Evolutionary conservation across 2,113 vertebrate species (phyloP), one percentile per base, ranked within the genome.

Genomic region (Alosa alosa): DNA sequence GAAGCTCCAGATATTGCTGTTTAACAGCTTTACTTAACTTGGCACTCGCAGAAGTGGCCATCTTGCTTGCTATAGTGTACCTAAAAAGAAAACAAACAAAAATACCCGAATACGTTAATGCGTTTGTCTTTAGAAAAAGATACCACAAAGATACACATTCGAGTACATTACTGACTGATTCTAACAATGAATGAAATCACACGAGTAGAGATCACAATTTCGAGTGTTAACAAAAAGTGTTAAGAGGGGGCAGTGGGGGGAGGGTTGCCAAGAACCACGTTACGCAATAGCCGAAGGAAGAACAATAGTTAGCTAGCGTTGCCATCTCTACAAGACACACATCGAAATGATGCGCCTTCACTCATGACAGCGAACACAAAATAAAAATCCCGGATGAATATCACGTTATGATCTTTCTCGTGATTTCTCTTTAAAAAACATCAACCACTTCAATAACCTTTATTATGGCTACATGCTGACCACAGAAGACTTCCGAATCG

Each of bases 21-120:
- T 97, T 99, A 85, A 99, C 95, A 89, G 93, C 92, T 94, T 99
- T 99, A 93, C 95, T 97, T 90, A 99, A 91, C 25, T 95, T 95
- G 47, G 97, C 95, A 87, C 98, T 99, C 0, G 94, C 92, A 0
- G 98, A 98, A 85, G 96, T 97, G 93, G 97, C 95, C 97, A 99
- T 99, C 92, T 90, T 93, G 94, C 88, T 92, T 81, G 82, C 86
- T 90, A 92, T 90, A 85, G 91, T 57, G 89, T 86, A 91, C 91
- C 95, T 96, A 86, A 68, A 55, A 31, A 39, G 86, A 68, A 52
- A 31, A 39, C n/a, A 31, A 72, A 10, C 3, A 39, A 78, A 78
- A 17, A 39, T 78, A 15, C n/a, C 41, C 41, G 1, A 15, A 78
- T 17, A 7, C 25, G 39, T 1, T 84, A 72, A 9, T 8, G n/a